Evolutionary conservation across 2,888 invertebrate genomes (phyloP).

Genomic region (Harpagoxenus sublaevis): DNA sequence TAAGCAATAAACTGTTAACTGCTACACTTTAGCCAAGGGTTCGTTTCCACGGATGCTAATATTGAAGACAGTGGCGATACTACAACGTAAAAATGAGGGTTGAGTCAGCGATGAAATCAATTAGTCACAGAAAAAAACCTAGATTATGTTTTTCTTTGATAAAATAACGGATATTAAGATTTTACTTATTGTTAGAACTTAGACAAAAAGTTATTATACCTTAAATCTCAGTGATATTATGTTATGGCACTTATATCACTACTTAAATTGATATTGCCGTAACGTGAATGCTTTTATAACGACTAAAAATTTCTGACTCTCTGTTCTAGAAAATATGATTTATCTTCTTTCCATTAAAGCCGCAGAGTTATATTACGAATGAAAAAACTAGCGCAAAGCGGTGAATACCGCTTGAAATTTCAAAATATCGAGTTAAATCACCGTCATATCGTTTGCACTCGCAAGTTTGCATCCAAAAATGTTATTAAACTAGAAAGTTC

Average conservation of each 20-base stretch:
- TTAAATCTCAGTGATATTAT: not conserved
- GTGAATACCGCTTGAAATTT: not conserved
- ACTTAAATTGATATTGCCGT: not conserved
- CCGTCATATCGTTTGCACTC: not conserved
- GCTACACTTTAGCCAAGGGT: not conserved
- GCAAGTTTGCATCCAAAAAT: not conserved
- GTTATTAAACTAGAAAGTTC: slow-evolving; percentile 40
- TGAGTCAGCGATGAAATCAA: not conserved
- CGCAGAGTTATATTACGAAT: not conserved
- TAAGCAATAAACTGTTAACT: slow-evolving; percentile 2
- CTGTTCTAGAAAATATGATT: not conserved
- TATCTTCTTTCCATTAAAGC: not conserved
- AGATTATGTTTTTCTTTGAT: not conserved
- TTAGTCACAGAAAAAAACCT: not conserved
- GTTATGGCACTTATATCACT: not conserved
- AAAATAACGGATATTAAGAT: not conserved
- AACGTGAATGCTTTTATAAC: not conserved
- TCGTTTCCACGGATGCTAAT: not conserved
- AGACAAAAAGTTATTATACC: not conserved
- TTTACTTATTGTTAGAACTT: too few species aligned
- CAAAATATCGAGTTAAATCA: not conserved
- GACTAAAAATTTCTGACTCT: not conserved
- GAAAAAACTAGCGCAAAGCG: not conserved
- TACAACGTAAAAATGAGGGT: not conserved
- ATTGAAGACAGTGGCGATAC: not conserved